These are phyloP conservation scores for Anastrepha obliqua DNA, from an alignment of 1,140 invertebrate species.

Conservation along the genomic window DNA sequence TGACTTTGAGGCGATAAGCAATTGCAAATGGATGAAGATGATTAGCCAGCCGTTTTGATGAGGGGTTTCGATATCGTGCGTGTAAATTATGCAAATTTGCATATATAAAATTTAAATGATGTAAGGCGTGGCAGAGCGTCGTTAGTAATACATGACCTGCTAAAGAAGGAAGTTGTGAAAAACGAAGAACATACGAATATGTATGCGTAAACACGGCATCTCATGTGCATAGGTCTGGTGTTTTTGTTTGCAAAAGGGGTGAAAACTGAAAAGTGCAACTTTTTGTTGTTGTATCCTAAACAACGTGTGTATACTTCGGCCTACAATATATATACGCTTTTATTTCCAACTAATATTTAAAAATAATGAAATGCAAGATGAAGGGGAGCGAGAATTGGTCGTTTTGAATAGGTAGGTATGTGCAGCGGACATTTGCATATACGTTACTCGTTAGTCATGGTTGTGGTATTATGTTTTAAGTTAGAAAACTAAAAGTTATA, in stretches of 20 bases:
- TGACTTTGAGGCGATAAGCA: not conserved
- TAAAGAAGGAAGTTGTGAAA: not conserved
- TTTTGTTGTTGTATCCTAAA: not conserved
- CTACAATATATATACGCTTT: too few relatives aligned
- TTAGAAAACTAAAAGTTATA: too few relatives aligned
- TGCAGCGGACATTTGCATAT: too few relatives aligned
- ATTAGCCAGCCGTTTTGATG: constrained; percentile 11
- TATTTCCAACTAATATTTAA: too few relatives aligned
- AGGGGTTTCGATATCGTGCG: constrained; percentile 45
- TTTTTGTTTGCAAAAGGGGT: not conserved
- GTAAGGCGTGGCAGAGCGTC: constrained; percentile 1
- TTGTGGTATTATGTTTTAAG: too few relatives aligned
- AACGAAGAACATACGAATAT: not conserved
- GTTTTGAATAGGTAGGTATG: too few relatives aligned
- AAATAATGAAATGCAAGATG: too few relatives aligned
- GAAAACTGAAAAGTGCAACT: not conserved
- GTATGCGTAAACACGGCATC: not conserved
- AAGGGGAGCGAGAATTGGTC: too few relatives aligned
- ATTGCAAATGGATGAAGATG: constrained; percentile 39
- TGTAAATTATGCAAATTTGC: constrained; percentile 43
- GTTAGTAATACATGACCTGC: not conserved
- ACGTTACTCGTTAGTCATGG: too few relatives aligned
- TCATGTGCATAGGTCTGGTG: not conserved
- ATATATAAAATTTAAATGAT: constrained; percentile 39
- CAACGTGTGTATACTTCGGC: too few relatives aligned